Base-by-base conservation (phyloP, 2,797 vertebrate genomes). In the Siniperca obscura region DNA sequence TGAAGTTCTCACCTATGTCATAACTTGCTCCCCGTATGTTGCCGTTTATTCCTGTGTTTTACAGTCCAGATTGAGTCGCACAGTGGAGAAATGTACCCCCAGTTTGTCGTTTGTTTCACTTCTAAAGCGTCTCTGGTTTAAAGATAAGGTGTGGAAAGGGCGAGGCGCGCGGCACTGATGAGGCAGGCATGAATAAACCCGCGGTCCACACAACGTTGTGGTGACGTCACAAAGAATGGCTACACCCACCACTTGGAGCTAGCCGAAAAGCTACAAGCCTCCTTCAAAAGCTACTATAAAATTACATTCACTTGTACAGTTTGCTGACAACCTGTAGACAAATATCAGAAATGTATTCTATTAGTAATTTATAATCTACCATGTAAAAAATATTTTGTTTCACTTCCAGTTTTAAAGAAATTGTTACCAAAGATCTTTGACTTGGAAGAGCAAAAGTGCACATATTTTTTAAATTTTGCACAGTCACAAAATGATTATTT, bases 161-260 rank as follows among this genome's bases (percentile, higher is more conserved):
- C 27, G 88, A 78, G 75, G 80, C 86, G 78, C 87, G 53, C 74
- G 67, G 4, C 27, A 3, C 44, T 50, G 76, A 61, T 22, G 82
- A 61, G 44, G 19, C 36, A 7, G 53, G 40, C 81, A 70, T 84
- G 83, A 81, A 38, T 73, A 77, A 66, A 75, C 62, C 52, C 65
- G 55, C 65, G 74, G 69, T 53, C 40, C 56, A 36, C 16, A 44
- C 42, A 60, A 9, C 0, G 46, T 14, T 36, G 76, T 46, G 3
- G 25, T 91, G 91, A 92, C 91, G 90, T 92, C 91, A 92, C 81
- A 0, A 2, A 1, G 0, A 1, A 16, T 0, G 48, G 36, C 19
- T 30, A 73, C 84, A 55, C 84, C 92, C 90, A 52, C 60, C 30
- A 10, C 50, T 5, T 6, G 27, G 19, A 64, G 46, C 62, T 21